These are phyloP conservation scores for Mormyrus lacerda DNA, from an alignment of 2,113 vertebrate genomes.

Conservation along the genomic window DNA sequence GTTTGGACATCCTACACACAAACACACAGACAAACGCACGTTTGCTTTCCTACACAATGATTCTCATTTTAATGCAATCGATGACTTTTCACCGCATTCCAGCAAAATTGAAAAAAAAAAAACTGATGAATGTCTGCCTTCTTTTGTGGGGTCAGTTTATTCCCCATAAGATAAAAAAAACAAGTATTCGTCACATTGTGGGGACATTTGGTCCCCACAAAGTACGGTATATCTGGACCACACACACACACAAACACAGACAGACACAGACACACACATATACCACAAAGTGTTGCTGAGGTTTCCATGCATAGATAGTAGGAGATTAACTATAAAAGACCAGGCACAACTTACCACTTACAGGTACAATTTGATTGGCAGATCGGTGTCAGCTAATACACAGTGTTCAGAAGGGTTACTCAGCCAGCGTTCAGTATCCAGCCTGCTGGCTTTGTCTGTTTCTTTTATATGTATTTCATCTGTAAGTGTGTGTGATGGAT, in stretches of 20 bases:
- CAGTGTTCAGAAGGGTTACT: neutral
- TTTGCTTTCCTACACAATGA: conserved; percentile 22
- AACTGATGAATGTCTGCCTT: neutral
- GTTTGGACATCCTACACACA: conserved; percentile 44
- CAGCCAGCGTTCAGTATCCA: neutral
- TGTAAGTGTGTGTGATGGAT: neutral
- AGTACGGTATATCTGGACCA: neutral
- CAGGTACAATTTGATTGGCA: neutral
- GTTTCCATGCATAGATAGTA: neutral
- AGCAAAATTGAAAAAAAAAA: conserved; percentile 26
- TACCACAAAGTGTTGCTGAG: neutral
- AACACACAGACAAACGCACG: conserved; percentile 32
- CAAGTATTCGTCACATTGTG: too few relatives aligned
- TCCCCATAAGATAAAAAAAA: neutral
- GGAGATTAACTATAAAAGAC: neutral
- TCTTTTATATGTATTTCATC: conserved; percentile 19
- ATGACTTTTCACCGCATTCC: neutral
- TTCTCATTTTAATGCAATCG: neutral
- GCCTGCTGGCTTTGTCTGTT: conserved; percentile 10
- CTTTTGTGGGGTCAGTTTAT: neutral
- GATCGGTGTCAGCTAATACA: neutral
- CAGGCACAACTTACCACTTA: neutral
- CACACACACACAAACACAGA: conserved; percentile 37
- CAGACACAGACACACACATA: conserved; percentile 17
- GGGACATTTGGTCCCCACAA: too few relatives aligned